Conservation (phyloP, 2,888 invertebrate genomes). For the Iselma pallidipennis region DNA sequence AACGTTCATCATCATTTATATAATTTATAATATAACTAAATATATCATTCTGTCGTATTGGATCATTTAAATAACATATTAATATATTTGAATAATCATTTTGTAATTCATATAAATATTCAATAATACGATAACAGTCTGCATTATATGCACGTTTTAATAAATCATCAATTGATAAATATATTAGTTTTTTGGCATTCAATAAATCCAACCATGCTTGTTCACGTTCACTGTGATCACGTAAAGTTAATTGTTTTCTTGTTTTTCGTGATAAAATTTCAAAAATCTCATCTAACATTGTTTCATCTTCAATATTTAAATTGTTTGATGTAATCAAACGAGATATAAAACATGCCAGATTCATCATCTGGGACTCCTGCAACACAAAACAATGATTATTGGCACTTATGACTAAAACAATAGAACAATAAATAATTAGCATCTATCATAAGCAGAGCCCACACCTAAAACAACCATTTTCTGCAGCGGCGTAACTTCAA, state of each 20-base stretch:
- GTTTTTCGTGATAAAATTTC: conserved; percentile 52
- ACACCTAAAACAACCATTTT: too few relatives aligned
- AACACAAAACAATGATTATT: not conserved
- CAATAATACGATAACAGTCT: conserved; percentile 72
- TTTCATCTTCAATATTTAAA: conserved; percentile 47
- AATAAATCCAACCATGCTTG: conserved; percentile 74
- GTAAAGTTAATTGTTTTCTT: conserved; percentile 44
- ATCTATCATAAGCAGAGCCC: too few relatives aligned
- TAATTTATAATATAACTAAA: conserved; percentile 62
- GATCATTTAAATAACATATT: conserved; percentile 69
- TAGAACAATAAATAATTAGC: too few relatives aligned
- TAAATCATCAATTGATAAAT: conserved; percentile 63
- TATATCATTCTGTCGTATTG: conserved; percentile 64
- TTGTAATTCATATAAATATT: conserved; percentile 67
- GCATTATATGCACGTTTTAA: conserved; percentile 66
- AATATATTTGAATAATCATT: conserved; percentile 66
- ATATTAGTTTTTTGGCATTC: conserved; percentile 62
- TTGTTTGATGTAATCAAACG: conserved; percentile 50
- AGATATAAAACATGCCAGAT: conserved; percentile 52
- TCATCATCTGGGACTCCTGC: conserved; percentile 60
- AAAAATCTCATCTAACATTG: conserved; percentile 63
- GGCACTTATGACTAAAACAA: not conserved
- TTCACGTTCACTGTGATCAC: conserved; percentile 70
- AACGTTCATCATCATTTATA: conserved; percentile 52
- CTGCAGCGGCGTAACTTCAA: too few relatives aligned